Evolutionary conservation across 2,113 vertebrate species (phyloP).

Genomic region (Macroglossus sobrinus): DNA sequence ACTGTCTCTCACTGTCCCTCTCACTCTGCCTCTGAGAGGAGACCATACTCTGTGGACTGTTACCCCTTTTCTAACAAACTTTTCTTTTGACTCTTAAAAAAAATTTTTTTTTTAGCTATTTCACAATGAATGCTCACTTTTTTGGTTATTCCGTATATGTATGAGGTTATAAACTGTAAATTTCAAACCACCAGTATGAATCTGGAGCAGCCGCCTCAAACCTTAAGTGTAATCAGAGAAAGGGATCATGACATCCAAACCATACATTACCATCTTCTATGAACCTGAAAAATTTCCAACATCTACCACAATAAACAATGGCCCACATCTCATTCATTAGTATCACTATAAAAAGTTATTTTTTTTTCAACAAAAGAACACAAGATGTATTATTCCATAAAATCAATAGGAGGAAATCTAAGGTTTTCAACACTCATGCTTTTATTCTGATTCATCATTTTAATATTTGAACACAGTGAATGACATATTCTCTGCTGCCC

Average conservation of each 20-base stretch:
- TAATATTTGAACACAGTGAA: neutral
- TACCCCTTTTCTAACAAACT: too few species aligned
- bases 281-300: neutral
- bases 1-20: too few species aligned
- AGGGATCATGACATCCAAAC: neutral
- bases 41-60: too few species aligned
- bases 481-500: neutral
- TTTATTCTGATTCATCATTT: slow-evolving; percentile 16
- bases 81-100: too few species aligned
- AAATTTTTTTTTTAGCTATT: neutral
- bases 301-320: neutral
- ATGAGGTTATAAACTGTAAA: neutral
- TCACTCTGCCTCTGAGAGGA: too few species aligned
- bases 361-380: slow-evolving; percentile 35
- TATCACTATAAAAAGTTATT: neutral
- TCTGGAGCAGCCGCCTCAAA: neutral
- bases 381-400: neutral
- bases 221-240: neutral
- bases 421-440: neutral
- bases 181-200: neutral
- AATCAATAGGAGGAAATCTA: neutral
- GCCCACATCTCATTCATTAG: neutral
- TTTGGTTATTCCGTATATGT: slow-evolving; percentile 13
- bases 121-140: neutral
- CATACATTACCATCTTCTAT: neutral